phyloP scores from a whole-genome alignment of 2,113 vertebrate genomes.

The Cynocephalus volans region DNA sequence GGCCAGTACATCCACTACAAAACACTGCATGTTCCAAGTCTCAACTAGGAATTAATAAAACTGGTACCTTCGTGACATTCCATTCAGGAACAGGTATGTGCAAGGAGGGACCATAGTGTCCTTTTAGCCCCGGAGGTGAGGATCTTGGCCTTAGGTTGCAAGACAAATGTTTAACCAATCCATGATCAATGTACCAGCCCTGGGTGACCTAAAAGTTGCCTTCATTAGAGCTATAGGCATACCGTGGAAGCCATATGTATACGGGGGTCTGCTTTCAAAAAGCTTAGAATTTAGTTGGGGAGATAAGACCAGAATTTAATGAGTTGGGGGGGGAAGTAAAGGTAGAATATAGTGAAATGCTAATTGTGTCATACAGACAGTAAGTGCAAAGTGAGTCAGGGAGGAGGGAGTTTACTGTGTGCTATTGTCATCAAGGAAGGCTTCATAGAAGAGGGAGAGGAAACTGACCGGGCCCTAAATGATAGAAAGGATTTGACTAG shows the following conservation, averaged over 20 bases:
- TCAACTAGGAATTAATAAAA: slow-evolving; percentile 27
- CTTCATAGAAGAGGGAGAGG: neutral
- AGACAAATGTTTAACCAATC: neutral
- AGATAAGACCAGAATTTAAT: neutral
- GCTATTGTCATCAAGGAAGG: neutral
- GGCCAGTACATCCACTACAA: neutral
- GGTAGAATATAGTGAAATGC: neutral
- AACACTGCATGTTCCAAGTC: neutral
- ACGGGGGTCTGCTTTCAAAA: neutral
- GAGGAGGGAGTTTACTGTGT: neutral
- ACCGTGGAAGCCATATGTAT: neutral
- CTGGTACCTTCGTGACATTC: neutral
- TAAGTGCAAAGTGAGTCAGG: neutral
- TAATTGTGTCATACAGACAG: neutral
- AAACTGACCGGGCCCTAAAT: neutral
- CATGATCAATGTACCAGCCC: neutral
- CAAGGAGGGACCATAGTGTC: neutral
- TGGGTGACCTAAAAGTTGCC: neutral
- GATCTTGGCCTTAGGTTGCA: neutral
- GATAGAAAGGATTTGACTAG: neutral
- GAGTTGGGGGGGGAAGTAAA: neutral
- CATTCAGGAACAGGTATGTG: neutral
- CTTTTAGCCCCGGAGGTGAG: neutral
- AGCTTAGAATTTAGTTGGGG: neutral
- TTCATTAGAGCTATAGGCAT: neutral